Evolutionary conservation across 2,113 vertebrate genomes (phyloP).

Genomic region (crab-eating macaque (Macaca fascicularis)): DNA sequence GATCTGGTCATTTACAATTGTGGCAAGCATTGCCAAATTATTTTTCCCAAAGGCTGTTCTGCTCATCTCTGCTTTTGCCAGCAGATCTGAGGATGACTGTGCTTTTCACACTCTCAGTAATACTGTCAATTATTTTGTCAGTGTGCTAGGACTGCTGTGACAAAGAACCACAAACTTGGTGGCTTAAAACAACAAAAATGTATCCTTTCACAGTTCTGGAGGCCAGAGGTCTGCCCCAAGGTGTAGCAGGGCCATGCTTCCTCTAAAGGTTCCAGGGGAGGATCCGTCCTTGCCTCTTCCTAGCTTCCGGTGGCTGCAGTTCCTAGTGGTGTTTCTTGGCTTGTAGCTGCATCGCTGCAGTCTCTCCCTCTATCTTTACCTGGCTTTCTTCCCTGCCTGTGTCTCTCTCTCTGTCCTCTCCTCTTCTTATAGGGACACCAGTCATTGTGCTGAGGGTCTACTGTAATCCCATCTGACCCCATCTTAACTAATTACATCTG

Average conservation of each 20-base stretch:
- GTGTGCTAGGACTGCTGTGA: background rate
- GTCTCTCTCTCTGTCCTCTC: background rate
- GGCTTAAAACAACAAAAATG: background rate
- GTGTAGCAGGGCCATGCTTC: background rate
- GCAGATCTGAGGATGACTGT: too few relatives aligned
- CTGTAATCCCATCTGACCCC: background rate
- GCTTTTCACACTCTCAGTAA: background rate
- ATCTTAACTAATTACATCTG: background rate
- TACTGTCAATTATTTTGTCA: background rate
- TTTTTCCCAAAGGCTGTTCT: background rate
- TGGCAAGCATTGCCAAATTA: background rate
- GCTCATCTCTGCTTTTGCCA: background rate
- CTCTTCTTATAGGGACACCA: background rate
- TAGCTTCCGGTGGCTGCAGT: too few relatives aligned
- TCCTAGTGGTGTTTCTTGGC: background rate
- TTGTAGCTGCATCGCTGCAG: background rate
- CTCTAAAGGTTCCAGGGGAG: background rate
- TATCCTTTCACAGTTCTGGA: background rate
- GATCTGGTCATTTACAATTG: background rate
- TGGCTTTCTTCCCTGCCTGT: background rate
- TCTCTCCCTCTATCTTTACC: background rate
- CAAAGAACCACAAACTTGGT: background rate
- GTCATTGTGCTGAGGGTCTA: background rate
- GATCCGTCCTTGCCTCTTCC: background rate
- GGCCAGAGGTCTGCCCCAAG: background rate